Conservation (phyloP, 1,140 invertebrate species). For the Eumeta japonica region DNA sequence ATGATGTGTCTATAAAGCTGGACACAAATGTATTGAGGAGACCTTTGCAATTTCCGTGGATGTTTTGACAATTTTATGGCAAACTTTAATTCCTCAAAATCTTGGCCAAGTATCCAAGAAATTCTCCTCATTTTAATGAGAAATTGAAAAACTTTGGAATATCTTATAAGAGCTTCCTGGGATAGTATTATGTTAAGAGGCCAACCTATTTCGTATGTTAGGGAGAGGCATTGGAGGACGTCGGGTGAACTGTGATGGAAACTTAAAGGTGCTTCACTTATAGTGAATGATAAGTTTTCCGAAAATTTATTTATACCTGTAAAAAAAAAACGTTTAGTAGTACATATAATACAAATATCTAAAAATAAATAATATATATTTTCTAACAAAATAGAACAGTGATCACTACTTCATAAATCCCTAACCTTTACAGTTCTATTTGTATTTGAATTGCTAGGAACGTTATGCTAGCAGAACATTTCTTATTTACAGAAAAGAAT, state of each 20-base stretch:
- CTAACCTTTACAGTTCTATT: too few relatives aligned
- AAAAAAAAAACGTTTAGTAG: slow-evolving; percentile 17
- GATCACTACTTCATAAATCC: too few relatives aligned
- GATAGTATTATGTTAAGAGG: slow-evolving; percentile 76
- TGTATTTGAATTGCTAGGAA: too few relatives aligned
- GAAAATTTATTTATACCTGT: slow-evolving; percentile 57
- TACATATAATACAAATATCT: neutral
- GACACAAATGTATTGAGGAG: slow-evolving; percentile 62
- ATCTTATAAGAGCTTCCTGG: slow-evolving; percentile 65
- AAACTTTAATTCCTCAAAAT: slow-evolving; percentile 64
- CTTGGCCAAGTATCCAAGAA: slow-evolving; percentile 68
- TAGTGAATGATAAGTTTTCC: slow-evolving; percentile 60
- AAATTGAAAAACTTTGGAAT: slow-evolving; percentile 73
- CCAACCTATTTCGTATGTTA: slow-evolving; percentile 72
- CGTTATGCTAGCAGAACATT: too few relatives aligned
- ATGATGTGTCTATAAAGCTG: slow-evolving; percentile 71
- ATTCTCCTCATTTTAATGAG: slow-evolving; percentile 72
- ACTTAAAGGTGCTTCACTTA: slow-evolving; percentile 57
- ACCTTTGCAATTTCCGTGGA: slow-evolving; percentile 46
- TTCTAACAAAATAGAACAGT: too few relatives aligned
- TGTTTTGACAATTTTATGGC: slow-evolving; percentile 55
- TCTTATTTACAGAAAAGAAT: too few relatives aligned
- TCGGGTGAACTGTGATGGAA: slow-evolving; percentile 65
- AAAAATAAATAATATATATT: neutral
- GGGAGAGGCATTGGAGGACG: slow-evolving; percentile 63